Evolutionary conservation across 2,888 invertebrate genomes (phyloP).

Genomic region (Dolomedes plantarius): DNA sequence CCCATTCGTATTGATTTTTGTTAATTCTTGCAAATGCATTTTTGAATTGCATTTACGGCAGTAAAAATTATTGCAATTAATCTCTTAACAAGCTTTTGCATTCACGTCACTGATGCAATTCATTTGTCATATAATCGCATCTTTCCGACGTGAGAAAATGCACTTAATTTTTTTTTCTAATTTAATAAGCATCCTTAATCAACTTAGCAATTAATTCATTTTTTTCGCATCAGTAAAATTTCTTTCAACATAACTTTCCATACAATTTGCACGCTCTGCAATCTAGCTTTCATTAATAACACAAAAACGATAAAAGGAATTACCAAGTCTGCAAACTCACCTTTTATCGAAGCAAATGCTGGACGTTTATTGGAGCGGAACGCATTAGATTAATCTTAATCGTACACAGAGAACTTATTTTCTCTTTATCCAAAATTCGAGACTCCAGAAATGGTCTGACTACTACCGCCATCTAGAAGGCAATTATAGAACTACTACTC

Average conservation of each 20-base stretch:
- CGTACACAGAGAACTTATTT: background rate
- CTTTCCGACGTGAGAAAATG: too few relatives aligned
- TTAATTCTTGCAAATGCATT: too few relatives aligned
- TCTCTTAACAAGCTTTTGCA: too few relatives aligned
- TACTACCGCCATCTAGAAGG: background rate
- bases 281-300: background rate
- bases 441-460: background rate
- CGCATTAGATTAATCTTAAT: constrained; percentile 55
- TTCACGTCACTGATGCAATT: too few relatives aligned
- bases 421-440: background rate
- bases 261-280: background rate
- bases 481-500: background rate
- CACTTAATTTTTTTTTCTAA: too few relatives aligned
- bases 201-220: too few relatives aligned
- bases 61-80: too few relatives aligned
- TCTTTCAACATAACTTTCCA: background rate
- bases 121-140: too few relatives aligned
- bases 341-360: background rate
- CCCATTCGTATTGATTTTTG: too few relatives aligned
- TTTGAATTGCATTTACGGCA: too few relatives aligned
- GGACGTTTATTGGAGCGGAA: constrained; percentile 49
- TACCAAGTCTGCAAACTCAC: background rate
- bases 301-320: constrained; percentile 5
- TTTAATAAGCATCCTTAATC: too few relatives aligned
- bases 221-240: too few relatives aligned